Conservation (phyloP, 2,888 invertebrate genomes). For the Drosophila lacicola region DNA sequence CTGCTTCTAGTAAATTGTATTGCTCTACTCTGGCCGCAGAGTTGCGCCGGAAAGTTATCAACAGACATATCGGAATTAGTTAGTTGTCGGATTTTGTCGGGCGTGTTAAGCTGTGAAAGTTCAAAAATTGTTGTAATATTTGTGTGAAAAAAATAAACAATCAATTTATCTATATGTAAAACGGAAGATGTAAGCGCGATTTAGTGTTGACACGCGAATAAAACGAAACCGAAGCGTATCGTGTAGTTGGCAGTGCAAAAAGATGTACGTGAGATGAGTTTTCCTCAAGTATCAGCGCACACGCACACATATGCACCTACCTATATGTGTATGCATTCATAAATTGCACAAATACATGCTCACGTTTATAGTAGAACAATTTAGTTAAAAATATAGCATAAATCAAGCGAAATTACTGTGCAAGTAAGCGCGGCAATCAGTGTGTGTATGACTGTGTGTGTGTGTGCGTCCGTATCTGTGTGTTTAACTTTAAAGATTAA, state of each 20-base stretch:
- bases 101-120: constrained; percentile 49
- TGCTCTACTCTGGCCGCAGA: constrained; percentile 12
- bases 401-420: constrained; percentile 63
- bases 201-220: constrained; percentile 20
- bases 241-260: constrained; percentile 26
- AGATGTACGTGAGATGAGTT: constrained; percentile 46
- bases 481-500: constrained; percentile 20
- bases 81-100: constrained; percentile 51
- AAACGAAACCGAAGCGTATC: constrained; percentile 32
- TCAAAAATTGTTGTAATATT: constrained; percentile 28
- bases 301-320: constrained; percentile 12
- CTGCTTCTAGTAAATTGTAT: background rate
- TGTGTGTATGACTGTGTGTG: constrained; percentile 9
- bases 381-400: constrained; percentile 58
- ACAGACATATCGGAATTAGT: constrained; percentile 45
- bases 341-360: constrained; percentile 37
- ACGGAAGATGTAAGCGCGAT: constrained; percentile 46
- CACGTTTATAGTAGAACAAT: constrained; percentile 53
- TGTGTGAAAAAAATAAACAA: constrained; percentile 30
- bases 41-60: constrained; percentile 29
- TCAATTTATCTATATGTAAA: constrained; percentile 28
- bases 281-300: constrained; percentile 27
- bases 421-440: constrained; percentile 18
- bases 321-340: constrained; percentile 20
- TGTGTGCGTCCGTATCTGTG: constrained; percentile 23